Conservation (phyloP, 1,140 invertebrate genomes). For the Drosophila leontia region DNA sequence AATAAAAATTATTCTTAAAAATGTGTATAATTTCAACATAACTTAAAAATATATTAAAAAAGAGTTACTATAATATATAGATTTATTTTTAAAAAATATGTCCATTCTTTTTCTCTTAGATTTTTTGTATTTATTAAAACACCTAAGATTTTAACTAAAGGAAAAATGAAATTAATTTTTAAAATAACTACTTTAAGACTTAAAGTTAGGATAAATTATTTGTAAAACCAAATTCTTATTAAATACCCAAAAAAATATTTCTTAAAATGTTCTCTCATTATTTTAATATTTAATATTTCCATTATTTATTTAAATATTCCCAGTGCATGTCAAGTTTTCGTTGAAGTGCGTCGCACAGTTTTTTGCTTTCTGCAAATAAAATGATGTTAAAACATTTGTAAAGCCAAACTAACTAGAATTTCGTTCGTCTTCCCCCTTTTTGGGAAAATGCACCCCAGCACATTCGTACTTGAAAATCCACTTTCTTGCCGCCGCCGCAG, state of each 20-base stretch:
- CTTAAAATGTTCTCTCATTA: too few relatives aligned
- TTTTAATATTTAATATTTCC: fast-evolving
- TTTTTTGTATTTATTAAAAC: neutral
- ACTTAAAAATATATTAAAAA: neutral
- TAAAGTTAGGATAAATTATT: neutral
- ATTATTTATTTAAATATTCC: neutral
- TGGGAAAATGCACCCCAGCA: slow-evolving; percentile 2
- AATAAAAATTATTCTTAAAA: neutral
- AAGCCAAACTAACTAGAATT: slow-evolving; percentile 80
- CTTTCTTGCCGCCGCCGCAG: slow-evolving; percentile 63
- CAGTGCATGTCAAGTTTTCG: slow-evolving; percentile 28
- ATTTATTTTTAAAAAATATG: neutral
- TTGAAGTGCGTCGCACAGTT: slow-evolving; percentile 25
- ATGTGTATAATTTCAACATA: too few relatives aligned
- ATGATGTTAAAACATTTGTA: slow-evolving; percentile 80
- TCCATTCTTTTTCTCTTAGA: neutral
- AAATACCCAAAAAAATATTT: neutral
- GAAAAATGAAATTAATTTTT: neutral
- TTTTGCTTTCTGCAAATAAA: slow-evolving; percentile 70
- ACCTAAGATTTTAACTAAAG: neutral
- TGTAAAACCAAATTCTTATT: too few relatives aligned
- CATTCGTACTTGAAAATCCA: slow-evolving; percentile 74
- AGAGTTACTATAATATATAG: too few relatives aligned
- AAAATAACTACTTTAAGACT: neutral
- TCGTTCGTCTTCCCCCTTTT: slow-evolving; percentile 28